Percentiles rank a stretch among this genome's conserved stretches.
These are phyloP conservation scores for Montipora capitata DNA, from an alignment of 92 coral and sea anemone genomes.

Conservation along the genomic window DNA sequence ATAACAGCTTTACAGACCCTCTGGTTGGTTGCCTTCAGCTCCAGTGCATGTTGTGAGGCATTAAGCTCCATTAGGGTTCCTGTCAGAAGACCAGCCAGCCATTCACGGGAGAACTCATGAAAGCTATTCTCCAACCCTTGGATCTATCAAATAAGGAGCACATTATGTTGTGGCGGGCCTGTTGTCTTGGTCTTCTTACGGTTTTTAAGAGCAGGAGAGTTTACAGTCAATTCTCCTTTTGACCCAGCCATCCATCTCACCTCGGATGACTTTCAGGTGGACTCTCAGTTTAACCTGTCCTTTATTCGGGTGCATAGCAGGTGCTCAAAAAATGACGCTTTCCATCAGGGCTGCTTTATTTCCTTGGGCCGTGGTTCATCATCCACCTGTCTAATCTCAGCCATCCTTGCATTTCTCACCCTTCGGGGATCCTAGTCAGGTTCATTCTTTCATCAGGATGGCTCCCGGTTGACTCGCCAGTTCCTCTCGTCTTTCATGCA, in stretches of 20 bases:
- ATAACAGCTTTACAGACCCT: not conserved
- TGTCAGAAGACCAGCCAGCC: not conserved
- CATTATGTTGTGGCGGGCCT: not conserved
- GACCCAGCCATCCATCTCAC: not conserved
- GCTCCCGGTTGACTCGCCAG: not conserved
- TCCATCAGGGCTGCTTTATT: not conserved
- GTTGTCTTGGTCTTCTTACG: not conserved
- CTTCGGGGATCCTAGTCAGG: not conserved
- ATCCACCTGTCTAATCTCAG: not conserved
- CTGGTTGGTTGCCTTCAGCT: slow-evolving; percentile 12
- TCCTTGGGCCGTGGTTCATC: not conserved
- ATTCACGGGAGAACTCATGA: not conserved
- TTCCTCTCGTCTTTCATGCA: not conserved
- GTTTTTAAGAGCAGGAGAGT: not conserved
- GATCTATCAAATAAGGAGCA: not conserved
- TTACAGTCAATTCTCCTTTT: not conserved
- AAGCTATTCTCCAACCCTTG: not conserved
- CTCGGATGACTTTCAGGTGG: not conserved
- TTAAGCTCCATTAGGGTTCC: not conserved
- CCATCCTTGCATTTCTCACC: not conserved
- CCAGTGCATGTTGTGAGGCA: not conserved
- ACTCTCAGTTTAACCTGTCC: not conserved
- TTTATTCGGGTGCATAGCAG: not conserved
- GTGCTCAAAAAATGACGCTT: not conserved
- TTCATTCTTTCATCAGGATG: slow-evolving; percentile 3